Base-by-base conservation (phyloP, 2,113 vertebrate species). In the Grallaria varia region DNA sequence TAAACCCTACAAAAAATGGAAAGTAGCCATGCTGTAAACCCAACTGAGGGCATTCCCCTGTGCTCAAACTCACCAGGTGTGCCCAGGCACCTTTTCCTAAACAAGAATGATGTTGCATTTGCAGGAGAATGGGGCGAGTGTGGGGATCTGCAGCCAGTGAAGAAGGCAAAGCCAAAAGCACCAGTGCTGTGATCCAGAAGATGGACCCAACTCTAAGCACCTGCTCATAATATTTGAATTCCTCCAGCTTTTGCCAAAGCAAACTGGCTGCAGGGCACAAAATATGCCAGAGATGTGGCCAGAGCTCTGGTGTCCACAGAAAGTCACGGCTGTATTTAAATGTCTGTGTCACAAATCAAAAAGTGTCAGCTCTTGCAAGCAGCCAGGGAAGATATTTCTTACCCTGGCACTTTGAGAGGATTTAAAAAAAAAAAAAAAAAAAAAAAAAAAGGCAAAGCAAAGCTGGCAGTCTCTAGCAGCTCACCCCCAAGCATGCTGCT, bases 251-350 rank as follows among this genome's bases (percentile, higher is more conserved):
- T 23, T 50, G 53, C 60, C 62, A 55, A 25, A 68, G 52, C 35
- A 62, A 80, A 74, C 11, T 0, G 1, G 23, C 35, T 31, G 22
- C 49, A 37, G 60, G 52, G 23, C 60, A 47, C 37, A 33, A 27
- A 53, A 52, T 0, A 12, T 0, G 0, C 21, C 87, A 25, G 59
- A 33, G 59, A 86, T 0, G 0, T 0, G 24, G 60, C 55, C 30
- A 22, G 40, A 73, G 8, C 49, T 28, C 27, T 0, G 0, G 23
- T 2, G 21, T 6, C 79, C 82, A 20, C 37, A 17, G 31, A 44
- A 93, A 91, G 33, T 39, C 42, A 42, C 0, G 0, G 44, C 33
- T 64, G 24, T 24, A 33, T 17, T 30, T 40, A n/a, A 79, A 24
- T 3, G 10, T 58, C 78, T 33, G 50, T 81, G 67, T 33, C 76